phyloP scores from a whole-genome alignment of 2,797 vertebrate species.

The Numenius phaeopus region DNA sequence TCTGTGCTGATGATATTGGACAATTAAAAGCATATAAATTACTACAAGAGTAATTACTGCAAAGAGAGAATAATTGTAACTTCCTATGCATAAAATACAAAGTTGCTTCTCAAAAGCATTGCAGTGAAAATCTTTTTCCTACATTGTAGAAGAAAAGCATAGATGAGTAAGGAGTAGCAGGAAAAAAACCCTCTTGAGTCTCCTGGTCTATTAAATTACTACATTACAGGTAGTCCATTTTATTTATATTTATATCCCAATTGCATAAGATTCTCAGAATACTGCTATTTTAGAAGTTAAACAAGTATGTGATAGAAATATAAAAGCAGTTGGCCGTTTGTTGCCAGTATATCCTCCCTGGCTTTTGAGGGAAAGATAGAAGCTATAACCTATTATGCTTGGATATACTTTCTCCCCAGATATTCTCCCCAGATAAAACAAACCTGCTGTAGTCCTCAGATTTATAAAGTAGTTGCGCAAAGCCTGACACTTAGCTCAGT shows the following conservation, averaged over 20 bases:
- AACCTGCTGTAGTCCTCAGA: not conserved
- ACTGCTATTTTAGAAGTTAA: not conserved
- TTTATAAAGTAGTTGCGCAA: not conserved
- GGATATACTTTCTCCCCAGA: not conserved
- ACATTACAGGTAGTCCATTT: not conserved
- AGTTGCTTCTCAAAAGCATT: not conserved
- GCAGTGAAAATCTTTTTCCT: not conserved
- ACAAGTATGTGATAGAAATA: not conserved
- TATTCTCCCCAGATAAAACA: not conserved
- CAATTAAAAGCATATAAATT: constrained; percentile 51
- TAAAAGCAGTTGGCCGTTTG: not conserved
- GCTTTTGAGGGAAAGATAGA: not conserved
- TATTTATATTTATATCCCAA: not conserved
- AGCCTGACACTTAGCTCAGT: not conserved
- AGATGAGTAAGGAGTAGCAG: not conserved
- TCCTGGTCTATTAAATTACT: not conserved
- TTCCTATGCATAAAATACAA: not conserved
- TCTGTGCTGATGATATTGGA: constrained; percentile 4
- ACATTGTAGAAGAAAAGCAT: not conserved
- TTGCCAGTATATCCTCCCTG: not conserved
- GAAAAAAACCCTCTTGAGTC: not conserved
- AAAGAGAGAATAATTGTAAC: not conserved
- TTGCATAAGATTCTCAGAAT: not conserved
- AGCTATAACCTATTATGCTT: not conserved
- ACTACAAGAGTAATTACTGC: not conserved